Conservation (phyloP, 2,113 vertebrate species). For the Rhabdornis inornatus region DNA sequence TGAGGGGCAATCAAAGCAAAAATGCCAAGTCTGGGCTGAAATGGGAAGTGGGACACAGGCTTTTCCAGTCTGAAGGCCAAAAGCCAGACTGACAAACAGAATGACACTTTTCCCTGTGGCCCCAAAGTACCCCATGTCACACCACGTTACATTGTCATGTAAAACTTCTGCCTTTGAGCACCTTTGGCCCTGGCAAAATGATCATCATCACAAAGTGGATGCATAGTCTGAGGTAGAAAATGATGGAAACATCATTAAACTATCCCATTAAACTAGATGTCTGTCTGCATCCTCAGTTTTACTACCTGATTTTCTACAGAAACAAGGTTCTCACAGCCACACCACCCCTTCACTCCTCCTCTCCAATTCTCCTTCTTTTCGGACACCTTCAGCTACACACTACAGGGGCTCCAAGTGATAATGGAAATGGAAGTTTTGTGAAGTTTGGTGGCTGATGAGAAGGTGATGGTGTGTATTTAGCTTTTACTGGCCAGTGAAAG, state of each 20-base stretch:
- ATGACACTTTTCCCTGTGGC: neutral
- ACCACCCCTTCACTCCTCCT: neutral
- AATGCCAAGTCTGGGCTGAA: neutral
- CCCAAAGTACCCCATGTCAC: neutral
- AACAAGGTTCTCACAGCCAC: neutral
- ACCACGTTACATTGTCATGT: neutral
- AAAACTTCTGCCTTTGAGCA: neutral
- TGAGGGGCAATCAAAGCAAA: neutral
- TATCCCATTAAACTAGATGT: neutral
- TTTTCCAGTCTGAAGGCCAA: neutral
- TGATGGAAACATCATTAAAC: neutral
- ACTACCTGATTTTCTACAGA: neutral
- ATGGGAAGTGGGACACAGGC: rapidly evolving
- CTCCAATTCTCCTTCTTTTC: neutral
- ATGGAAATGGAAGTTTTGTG: neutral
- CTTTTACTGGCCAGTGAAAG: neutral
- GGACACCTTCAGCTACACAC: neutral
- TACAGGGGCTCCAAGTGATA: neutral
- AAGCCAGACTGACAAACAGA: neutral
- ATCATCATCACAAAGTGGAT: neutral
- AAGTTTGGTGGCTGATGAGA: neutral
- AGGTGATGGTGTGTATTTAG: neutral
- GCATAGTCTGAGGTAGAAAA: neutral
- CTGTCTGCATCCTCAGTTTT: neutral
- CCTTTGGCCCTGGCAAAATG: neutral